Base-by-base conservation (phyloP, 2,113 vertebrate genomes). In the Melanocharis versteri region DNA sequence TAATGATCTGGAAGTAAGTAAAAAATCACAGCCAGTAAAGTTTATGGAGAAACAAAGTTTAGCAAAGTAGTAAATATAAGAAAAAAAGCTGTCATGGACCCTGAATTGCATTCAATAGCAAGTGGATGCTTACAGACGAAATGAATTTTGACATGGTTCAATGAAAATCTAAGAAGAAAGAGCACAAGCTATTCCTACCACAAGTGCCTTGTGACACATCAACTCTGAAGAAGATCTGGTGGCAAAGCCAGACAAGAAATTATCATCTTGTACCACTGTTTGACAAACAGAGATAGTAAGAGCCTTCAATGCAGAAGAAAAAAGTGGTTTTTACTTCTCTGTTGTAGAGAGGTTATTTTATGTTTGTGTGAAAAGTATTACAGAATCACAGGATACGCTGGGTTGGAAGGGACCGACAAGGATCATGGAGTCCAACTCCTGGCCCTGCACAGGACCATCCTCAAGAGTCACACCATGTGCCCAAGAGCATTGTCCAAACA, bases 1-100 rank as follows among this genome's bases (percentile, higher is more conserved):
- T 93, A 73, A 83, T 91, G 90, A 85, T 90, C 75, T 80, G 60
- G 39, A 94, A 96, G 85, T 92, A 95, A 92, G 81, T 83, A 86
- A 88, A 91, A 97, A 70, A 93, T 80, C 15, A 3, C 85, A 91
- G 62, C 30, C 79, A 56, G 58, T 91, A 73, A 95, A 91, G 47
- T 93, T 94, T 90, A 90, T 51, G 40, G 90, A 66, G 71, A 78
- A 53, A 70, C 83, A 47, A 96, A 86, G 54, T 73, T 88, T 86
- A 85, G 13, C 75, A 65, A 79, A 62, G 50, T 58, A 85, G 75
- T 92, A 91, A 85, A 93, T 60, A 70, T 4, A 50, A 78, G 58
- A 14, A 81, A 75, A 91, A 77, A 73, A 22, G 33, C 26, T 22
- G 13, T 31, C 33, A 20, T 11, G 23, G 68, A 40, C 33, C 30